Evolutionary conservation across 2,888 invertebrate species (phyloP).

Genomic region (Apamea sordens): DNA sequence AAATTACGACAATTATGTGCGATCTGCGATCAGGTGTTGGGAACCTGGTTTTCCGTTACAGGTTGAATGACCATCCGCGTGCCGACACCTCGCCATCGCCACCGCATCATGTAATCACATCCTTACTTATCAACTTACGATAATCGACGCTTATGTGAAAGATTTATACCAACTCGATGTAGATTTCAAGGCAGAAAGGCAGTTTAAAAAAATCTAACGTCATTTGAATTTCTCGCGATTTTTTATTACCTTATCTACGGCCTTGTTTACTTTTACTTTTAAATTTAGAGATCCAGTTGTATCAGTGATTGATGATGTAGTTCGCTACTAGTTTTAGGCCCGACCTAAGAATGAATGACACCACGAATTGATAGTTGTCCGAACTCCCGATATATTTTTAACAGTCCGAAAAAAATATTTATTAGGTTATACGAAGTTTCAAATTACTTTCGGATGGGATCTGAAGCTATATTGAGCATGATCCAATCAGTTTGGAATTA

Average conservation of each 20-base stretch:
- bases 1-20: slow-evolving; percentile 69
- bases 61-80: slow-evolving; percentile 75
- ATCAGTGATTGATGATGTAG: slow-evolving; percentile 27
- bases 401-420: neutral
- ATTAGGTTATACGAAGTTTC: neutral
- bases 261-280: slow-evolving; percentile 56
- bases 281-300: slow-evolving; percentile 38
- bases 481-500: slow-evolving; percentile 9
- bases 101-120: slow-evolving; percentile 63
- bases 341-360: neutral
- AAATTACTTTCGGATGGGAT: neutral
- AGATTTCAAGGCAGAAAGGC: slow-evolving; percentile 9
- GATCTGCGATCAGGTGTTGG: slow-evolving; percentile 55
- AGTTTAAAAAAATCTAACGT: neutral
- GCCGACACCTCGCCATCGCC: slow-evolving; percentile 63
- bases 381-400: neutral
- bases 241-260: slow-evolving; percentile 26
- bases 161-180: slow-evolving; percentile 6
- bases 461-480: neutral
- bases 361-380: neutral
- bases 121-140: slow-evolving; percentile 47
- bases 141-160: slow-evolving; percentile 27
- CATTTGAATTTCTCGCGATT: slow-evolving; percentile 3
- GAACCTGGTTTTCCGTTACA: slow-evolving; percentile 71
- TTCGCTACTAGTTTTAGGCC: neutral